Conservation (phyloP, 2,888 invertebrate species). For the Tethea ocularis region DNA sequence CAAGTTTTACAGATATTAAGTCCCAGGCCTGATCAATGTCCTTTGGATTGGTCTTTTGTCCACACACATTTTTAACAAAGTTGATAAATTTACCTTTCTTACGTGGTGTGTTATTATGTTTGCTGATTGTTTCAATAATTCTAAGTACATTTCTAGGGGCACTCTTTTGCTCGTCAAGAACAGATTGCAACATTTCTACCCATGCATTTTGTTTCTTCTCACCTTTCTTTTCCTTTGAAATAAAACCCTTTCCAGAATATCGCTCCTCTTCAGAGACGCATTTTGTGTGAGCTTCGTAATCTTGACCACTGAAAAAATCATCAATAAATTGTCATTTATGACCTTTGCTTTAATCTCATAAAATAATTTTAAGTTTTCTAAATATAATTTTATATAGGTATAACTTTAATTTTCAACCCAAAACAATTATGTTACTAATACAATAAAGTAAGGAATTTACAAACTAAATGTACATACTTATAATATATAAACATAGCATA, state of each 20-base stretch:
- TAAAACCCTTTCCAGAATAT: slow-evolving; percentile 93
- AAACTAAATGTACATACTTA: too few relatives aligned
- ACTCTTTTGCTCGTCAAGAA: slow-evolving; percentile 83
- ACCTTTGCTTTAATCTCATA: too few relatives aligned
- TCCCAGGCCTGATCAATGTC: slow-evolving; percentile 89
- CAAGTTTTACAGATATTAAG: slow-evolving; percentile 82
- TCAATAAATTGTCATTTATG: not conserved
- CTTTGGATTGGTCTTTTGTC: slow-evolving; percentile 80
- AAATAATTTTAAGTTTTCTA: too few relatives aligned
- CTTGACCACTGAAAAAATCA: slow-evolving; percentile 85
- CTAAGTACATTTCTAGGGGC: slow-evolving; percentile 83
- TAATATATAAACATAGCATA: too few relatives aligned
- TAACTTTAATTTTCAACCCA: too few relatives aligned
- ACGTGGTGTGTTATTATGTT: slow-evolving; percentile 91
- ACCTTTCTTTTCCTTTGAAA: slow-evolving; percentile 91
- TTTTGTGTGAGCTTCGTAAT: slow-evolving; percentile 91
- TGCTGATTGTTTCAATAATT: slow-evolving; percentile 87
- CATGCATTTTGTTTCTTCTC: slow-evolving; percentile 94
- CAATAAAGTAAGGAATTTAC: too few relatives aligned
- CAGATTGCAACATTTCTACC: slow-evolving; percentile 88
- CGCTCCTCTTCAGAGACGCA: slow-evolving; percentile 94
- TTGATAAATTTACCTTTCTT: slow-evolving; percentile 93
- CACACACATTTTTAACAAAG: slow-evolving; percentile 87
- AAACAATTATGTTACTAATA: too few relatives aligned
- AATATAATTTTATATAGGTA: too few relatives aligned